Percentiles rank a stretch among this genome's conserved stretches.
These are phyloP conservation scores for Anthoptus insignis DNA, from an alignment of 2,888 invertebrate species.

Conservation along the genomic window DNA sequence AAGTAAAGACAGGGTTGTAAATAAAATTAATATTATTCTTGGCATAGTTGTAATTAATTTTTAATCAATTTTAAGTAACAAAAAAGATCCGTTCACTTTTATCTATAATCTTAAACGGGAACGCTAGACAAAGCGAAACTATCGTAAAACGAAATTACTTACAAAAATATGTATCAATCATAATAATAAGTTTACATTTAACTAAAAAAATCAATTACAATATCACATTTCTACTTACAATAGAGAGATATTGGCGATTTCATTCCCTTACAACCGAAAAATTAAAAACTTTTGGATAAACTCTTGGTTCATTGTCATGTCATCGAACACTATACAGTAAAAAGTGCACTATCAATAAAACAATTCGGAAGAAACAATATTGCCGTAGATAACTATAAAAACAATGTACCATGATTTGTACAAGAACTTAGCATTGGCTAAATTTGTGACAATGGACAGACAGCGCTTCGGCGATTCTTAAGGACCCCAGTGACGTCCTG, in stretches of 20 bases:
- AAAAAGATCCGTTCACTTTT: slow-evolving; percentile 80
- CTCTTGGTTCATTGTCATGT: slow-evolving; percentile 74
- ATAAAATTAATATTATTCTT: slow-evolving; percentile 76
- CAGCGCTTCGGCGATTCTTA: slow-evolving; percentile 46
- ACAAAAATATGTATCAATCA: slow-evolving; percentile 83
- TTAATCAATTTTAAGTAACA: slow-evolving; percentile 87
- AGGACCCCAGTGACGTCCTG: slow-evolving; percentile 56
- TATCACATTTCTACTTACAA: slow-evolving; percentile 87
- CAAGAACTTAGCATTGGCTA: slow-evolving; percentile 80
- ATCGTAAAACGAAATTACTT: slow-evolving; percentile 82
- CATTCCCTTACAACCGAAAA: slow-evolving; percentile 67
- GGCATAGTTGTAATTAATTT: slow-evolving; percentile 86
- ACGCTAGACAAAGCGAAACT: slow-evolving; percentile 83
- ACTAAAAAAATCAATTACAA: slow-evolving; percentile 83
- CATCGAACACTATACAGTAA: slow-evolving; percentile 67
- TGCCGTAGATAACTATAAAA: slow-evolving; percentile 69
- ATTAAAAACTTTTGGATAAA: slow-evolving; percentile 65
- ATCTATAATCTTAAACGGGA: slow-evolving; percentile 81
- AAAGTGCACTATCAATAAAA: slow-evolving; percentile 67
- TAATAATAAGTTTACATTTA: slow-evolving; percentile 83
- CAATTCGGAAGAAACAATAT: slow-evolving; percentile 82
- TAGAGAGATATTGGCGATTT: slow-evolving; percentile 85
- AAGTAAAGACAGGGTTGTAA: slow-evolving; percentile 42
- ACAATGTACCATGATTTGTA: slow-evolving; percentile 68
- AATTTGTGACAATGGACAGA: slow-evolving; percentile 70